Conservation (phyloP, 2,888 invertebrate species). For the Lasioglossum zephyrum region DNA sequence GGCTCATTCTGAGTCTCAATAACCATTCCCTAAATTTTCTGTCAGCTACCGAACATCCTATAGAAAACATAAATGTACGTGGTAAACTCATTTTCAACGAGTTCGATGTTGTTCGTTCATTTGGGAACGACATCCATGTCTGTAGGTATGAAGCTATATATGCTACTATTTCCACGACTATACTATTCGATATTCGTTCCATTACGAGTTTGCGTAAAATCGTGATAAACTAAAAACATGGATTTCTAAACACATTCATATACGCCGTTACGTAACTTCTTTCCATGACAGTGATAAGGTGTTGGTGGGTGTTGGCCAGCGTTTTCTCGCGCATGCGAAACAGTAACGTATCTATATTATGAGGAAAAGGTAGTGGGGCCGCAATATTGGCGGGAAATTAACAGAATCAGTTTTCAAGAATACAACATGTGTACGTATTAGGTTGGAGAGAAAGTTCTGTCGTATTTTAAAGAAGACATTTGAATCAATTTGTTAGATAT, state of each 20-base stretch:
- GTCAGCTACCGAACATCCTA: neutral
- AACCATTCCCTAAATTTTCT: no score
- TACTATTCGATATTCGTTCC: neutral
- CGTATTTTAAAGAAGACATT: no score
- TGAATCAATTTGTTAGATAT: no score
- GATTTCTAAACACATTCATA: neutral
- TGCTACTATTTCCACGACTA: neutral
- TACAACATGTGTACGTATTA: no score
- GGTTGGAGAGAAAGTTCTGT: no score
- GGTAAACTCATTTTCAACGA: neutral
- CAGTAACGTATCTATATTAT: no score
- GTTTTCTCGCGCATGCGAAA: no score
- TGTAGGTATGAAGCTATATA: neutral
- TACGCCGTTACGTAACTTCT: neutral
- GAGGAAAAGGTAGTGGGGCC: no score
- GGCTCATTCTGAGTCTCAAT: neutral
- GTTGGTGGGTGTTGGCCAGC: no score
- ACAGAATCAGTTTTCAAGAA: no score
- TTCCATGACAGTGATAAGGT: no score
- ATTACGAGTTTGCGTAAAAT: neutral
- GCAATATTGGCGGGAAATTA: no score
- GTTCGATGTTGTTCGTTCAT: neutral
- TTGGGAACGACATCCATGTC: neutral
- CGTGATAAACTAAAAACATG: neutral
- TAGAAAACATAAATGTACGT: neutral